Evolutionary conservation across 1,140 invertebrate genomes (phyloP).

Genomic region (Drosophila dunni): DNA sequence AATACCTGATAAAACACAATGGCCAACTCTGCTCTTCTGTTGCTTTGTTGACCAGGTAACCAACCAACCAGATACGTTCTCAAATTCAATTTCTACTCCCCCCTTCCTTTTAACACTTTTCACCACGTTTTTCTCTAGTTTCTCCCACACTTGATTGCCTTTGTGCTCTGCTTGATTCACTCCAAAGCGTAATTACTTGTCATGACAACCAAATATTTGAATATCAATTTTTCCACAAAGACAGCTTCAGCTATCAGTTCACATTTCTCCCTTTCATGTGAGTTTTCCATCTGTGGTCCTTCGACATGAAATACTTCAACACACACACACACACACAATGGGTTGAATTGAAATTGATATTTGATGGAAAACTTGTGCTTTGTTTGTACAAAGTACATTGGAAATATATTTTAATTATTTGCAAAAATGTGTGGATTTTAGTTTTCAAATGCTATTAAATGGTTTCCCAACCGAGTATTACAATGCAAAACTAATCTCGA

Average conservation of each 20-base stretch:
- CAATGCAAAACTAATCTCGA: background rate
- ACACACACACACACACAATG: background rate
- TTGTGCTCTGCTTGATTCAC: slow-evolving; percentile 21
- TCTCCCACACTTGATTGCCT: background rate
- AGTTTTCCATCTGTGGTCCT: slow-evolving; percentile 1
- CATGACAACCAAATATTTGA: slow-evolving; percentile 74
- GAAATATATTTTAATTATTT: background rate
- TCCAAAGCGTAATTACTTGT: slow-evolving; percentile 58
- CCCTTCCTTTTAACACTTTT: too few species aligned
- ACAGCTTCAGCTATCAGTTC: background rate
- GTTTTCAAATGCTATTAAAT: background rate
- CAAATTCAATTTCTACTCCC: background rate
- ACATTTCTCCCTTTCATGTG: slow-evolving; percentile 9
- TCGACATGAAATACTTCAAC: background rate
- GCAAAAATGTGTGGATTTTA: background rate
- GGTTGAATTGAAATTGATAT: background rate
- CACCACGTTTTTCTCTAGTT: background rate
- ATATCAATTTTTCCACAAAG: slow-evolving; percentile 49
- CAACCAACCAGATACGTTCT: background rate
- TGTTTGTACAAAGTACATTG: too few species aligned
- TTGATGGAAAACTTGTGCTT: background rate
- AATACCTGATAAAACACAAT: slow-evolving; percentile 35
- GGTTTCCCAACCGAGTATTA: background rate
- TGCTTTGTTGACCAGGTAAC: background rate
- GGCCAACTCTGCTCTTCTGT: slow-evolving; percentile 13